Conservation (phyloP, 2,113 vertebrate species). For the Xenopus laevis region DNA sequence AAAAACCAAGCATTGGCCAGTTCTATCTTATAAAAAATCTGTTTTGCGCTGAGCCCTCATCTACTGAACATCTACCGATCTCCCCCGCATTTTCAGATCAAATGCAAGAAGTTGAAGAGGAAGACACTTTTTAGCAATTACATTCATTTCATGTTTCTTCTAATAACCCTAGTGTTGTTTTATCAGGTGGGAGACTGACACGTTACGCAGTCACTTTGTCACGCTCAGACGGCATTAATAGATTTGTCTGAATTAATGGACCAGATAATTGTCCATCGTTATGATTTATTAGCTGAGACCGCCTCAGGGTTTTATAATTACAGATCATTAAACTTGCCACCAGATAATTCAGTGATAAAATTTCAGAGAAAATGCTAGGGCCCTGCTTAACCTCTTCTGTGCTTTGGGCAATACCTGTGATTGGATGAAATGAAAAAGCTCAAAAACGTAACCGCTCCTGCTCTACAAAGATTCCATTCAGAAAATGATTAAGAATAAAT, state of each 20-base stretch:
- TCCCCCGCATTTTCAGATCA: no score
- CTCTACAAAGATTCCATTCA: not conserved
- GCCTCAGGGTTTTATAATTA: constrained; percentile 37
- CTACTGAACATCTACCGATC: no score
- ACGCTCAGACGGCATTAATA: constrained; percentile 21
- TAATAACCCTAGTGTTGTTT: not conserved
- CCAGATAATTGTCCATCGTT: constrained; percentile 41
- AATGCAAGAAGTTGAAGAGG: not conserved
- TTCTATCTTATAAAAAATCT: no score
- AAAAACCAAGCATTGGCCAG: no score
- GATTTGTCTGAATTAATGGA: constrained; percentile 39
- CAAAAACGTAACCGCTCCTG: not conserved
- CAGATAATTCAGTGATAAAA: constrained; percentile 24
- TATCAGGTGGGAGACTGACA: not conserved
- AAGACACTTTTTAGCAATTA: not conserved
- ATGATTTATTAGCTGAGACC: constrained; percentile 30
- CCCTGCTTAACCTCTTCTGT: not conserved
- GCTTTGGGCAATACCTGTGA: not conserved
- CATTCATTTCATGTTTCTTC: not conserved
- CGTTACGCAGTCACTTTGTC: constrained; percentile 13
- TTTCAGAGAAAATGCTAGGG: constrained; percentile 3
- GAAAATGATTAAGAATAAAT: not conserved
- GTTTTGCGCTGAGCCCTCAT: no score
- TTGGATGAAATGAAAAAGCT: not conserved
- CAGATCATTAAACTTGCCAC: constrained; percentile 49